These are phyloP conservation scores for Melanocharis versteri DNA, from an alignment of 2,113 vertebrate genomes.

Conservation along the genomic window DNA sequence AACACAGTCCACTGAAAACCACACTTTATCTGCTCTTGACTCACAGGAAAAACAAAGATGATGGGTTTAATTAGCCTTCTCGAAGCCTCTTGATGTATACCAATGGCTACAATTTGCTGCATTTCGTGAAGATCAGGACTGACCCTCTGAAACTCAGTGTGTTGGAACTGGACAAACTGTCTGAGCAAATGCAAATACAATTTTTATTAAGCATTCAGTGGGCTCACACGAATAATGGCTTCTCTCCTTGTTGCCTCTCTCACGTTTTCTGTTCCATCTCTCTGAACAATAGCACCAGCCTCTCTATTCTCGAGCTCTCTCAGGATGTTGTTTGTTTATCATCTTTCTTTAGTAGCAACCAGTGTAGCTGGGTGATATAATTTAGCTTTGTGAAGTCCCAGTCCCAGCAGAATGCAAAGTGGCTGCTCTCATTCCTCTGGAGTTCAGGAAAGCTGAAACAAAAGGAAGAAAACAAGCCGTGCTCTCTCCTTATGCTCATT, in stretches of 20 bases:
- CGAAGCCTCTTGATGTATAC: background rate
- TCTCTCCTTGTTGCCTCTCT: background rate
- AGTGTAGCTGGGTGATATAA: background rate
- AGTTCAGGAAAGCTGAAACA: background rate
- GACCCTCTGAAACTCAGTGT: background rate
- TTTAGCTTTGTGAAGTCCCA: background rate
- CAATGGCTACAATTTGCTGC: background rate
- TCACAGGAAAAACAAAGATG: background rate
- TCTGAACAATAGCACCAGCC: background rate
- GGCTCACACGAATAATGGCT: background rate
- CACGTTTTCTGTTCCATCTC: background rate
- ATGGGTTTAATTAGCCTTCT: background rate
- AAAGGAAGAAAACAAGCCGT: background rate
- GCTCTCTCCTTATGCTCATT: background rate
- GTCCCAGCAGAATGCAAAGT: slow-evolving; percentile 9
- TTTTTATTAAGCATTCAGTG: background rate
- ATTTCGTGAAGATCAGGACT: background rate
- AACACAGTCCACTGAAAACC: background rate
- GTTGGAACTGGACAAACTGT: background rate
- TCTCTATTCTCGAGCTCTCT: slow-evolving; percentile 6
- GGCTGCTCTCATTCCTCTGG: background rate
- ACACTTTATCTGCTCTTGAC: background rate
- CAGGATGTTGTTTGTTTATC: slow-evolving; percentile 32
- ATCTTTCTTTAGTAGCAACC: background rate
- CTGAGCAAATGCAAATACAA: rapidly evolving